Evolutionary conservation across 2,113 vertebrate genomes (phyloP).

Genomic region (Gasterosteus aculeatus): DNA sequence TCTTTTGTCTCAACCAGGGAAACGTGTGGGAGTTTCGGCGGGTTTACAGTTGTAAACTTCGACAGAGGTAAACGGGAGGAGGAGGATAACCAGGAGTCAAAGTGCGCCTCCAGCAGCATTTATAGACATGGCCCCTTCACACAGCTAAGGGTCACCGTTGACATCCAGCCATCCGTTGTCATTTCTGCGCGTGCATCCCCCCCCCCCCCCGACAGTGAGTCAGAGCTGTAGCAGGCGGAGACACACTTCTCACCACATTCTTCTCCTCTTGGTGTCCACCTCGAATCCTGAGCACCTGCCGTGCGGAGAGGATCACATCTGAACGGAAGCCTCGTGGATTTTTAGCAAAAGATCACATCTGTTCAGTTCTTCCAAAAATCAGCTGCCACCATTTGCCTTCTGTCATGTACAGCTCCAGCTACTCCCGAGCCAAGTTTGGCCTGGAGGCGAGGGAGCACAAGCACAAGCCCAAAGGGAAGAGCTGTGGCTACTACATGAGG

Average conservation of each 20-base stretch:
- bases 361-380: conserved; percentile 3
- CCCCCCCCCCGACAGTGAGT: not conserved
- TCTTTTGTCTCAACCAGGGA: conserved; percentile 15
- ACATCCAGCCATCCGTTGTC: conserved; percentile 51
- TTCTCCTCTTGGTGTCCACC: not conserved
- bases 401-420: conserved; percentile 86
- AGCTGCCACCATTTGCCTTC: conserved; percentile 54
- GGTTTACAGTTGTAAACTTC: conserved; percentile 13
- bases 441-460: conserved; percentile 74
- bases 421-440: conserved; percentile 81
- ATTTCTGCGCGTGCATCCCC: conserved; percentile 19
- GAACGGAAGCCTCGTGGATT: conserved; percentile 10
- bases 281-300: conserved; percentile 8
- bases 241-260: not conserved
- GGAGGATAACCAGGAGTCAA: conserved; percentile 66
- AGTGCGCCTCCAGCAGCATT: conserved; percentile 67
- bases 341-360: conserved; percentile 3
- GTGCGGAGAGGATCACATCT: not conserved
- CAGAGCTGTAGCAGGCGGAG: not conserved
- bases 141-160: conserved; percentile 59
- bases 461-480: conserved; percentile 70
- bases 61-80: conserved; percentile 38
- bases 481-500: conserved; percentile 87
- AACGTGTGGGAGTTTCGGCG: conserved; percentile 11
- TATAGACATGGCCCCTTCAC: conserved; percentile 75